phyloP scores from a whole-genome alignment of 2,888 invertebrate genomes.

The Plagiodera versicolora region DNA sequence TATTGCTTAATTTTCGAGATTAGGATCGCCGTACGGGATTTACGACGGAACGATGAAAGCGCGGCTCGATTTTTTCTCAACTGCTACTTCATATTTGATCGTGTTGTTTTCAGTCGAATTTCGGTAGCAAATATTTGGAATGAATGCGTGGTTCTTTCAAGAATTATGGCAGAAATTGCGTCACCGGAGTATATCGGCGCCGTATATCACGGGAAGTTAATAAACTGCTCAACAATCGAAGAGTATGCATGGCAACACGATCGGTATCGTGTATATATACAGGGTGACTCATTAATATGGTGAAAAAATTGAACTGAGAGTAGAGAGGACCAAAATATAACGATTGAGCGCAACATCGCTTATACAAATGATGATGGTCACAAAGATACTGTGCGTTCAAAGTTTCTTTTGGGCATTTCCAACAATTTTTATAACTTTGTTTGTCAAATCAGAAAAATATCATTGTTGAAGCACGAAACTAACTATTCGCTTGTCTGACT shows the following conservation, averaged over 20 bases:
- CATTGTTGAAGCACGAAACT: no score
- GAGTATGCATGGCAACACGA: not conserved
- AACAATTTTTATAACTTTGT: no score
- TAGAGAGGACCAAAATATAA: no score
- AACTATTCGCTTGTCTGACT: no score
- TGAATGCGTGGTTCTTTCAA: constrained; percentile 14
- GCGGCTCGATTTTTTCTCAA: constrained; percentile 22
- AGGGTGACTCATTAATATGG: no score
- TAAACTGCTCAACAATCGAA: not conserved
- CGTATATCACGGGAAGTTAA: not conserved
- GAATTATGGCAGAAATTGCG: constrained; percentile 5
- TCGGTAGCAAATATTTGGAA: constrained; percentile 28
- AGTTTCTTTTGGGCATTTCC: no score
- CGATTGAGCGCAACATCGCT: no score
- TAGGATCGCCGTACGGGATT: constrained; percentile 28
- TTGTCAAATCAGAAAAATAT: no score
- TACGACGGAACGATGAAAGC: constrained; percentile 27
- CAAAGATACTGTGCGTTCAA: no score
- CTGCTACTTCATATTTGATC: constrained; percentile 27
- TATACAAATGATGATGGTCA: no score
- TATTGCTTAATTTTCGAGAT: constrained; percentile 34
- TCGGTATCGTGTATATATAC: no score
- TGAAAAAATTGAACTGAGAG: no score
- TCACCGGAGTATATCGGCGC: not conserved
- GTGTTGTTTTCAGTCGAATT: constrained; percentile 26